phyloP scores from a whole-genome alignment of 2,797 vertebrate genomes.

The Aldrovandia affinis region DNA sequence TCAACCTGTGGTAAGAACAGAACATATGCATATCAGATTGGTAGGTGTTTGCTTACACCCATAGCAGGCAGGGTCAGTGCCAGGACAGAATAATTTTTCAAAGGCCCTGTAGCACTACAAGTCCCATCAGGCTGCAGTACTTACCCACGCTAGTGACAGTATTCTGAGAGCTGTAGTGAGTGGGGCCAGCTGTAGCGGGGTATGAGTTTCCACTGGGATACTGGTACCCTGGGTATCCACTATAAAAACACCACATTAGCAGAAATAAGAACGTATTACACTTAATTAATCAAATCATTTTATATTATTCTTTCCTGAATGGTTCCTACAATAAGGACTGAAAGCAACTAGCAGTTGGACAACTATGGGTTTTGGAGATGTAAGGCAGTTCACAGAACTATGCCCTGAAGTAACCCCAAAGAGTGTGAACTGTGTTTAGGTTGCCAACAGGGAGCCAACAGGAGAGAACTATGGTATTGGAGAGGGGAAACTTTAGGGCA shows the following conservation, averaged over 20 bases:
- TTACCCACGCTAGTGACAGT: constrained; percentile 89
- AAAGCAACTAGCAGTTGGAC: neutral
- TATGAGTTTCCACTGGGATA: constrained; percentile 85
- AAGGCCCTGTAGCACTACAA: neutral
- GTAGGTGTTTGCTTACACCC: too few species aligned
- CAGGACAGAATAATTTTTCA: neutral
- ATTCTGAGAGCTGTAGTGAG: constrained; percentile 84
- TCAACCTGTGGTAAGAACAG: neutral
- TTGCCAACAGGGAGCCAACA: too few species aligned
- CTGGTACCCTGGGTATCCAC: constrained; percentile 85
- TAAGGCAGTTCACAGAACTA: too few species aligned
- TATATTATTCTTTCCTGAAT: neutral
- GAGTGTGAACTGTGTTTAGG: too few species aligned
- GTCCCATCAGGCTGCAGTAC: constrained; percentile 55
- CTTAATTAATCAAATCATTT: neutral
- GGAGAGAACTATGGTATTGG: too few species aligned
- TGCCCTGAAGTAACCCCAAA: too few species aligned
- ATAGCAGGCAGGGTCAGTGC: too few species aligned
- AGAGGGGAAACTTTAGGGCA: too few species aligned
- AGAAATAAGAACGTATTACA: constrained; percentile 7
- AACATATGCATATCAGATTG: too few species aligned
- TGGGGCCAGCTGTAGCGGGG: constrained; percentile 82
- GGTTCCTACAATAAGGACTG: neutral
- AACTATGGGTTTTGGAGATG: too few species aligned
- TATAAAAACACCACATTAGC: constrained; percentile 44